A percentile compares a stretch with the other conserved stretches of the same genome.
Conservation (phyloP, 1,140 invertebrate genomes). For the Tetramorium parvispinum region DNA sequence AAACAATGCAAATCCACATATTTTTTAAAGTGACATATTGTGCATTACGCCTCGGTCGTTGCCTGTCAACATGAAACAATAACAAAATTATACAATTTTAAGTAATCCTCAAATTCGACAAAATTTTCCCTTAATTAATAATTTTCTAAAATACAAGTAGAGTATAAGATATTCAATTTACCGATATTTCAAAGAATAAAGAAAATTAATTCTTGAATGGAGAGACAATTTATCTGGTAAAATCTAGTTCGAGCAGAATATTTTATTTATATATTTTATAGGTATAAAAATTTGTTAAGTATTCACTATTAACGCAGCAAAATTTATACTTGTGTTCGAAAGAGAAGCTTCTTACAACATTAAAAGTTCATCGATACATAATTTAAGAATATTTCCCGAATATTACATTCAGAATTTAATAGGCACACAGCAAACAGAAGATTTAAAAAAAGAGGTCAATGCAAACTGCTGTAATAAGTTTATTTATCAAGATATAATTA, state of each 20-base stretch:
- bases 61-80: not conserved
- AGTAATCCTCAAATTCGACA: not conserved
- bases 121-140: not conserved
- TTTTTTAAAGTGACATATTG: constrained; percentile 3
- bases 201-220: not conserved
- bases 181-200: not conserved
- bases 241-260: not conserved
- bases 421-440: not conserved
- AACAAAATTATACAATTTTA: not conserved
- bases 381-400: not conserved
- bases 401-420: not conserved
- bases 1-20: constrained; percentile 6
- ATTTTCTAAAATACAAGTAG: not conserved
- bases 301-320: not conserved
- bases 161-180: not conserved
- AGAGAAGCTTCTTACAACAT: not conserved
- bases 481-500: constrained; percentile 11
- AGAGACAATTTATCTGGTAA: too few species aligned
- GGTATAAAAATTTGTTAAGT: not conserved
- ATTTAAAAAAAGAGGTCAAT: not conserved
- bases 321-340: not conserved
- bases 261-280: not conserved
- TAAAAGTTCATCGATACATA: not conserved
- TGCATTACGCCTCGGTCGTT: not conserved
- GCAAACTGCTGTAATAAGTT: not conserved